Percentiles rank a stretch among this genome's conserved stretches.
phyloP scores from a whole-genome alignment of 2,888 invertebrate genomes.

The Zootermopsis nevadensis region DNA sequence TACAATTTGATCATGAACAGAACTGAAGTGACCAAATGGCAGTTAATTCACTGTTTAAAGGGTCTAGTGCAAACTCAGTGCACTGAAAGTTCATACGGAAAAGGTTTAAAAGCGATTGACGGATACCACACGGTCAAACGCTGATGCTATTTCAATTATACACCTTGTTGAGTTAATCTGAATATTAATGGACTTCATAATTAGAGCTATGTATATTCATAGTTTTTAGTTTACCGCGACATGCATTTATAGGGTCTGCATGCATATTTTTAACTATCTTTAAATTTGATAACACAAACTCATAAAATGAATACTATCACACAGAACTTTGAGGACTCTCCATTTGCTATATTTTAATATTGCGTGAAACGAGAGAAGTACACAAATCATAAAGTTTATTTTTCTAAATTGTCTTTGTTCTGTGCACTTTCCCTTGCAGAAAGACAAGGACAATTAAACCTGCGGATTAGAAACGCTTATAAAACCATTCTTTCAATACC shows the following conservation, averaged over 20 bases:
- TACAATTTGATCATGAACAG: not conserved
- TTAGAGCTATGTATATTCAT: conserved; percentile 37
- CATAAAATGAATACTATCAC: not conserved
- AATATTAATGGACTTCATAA: conserved; percentile 35
- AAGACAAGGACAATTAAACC: not conserved
- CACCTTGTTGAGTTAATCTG: conserved; percentile 39
- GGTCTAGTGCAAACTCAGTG: not conserved
- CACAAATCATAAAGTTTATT: too few relatives aligned
- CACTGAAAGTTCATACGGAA: conserved; percentile 9
- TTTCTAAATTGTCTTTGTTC: too few relatives aligned
- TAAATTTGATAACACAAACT: not conserved
- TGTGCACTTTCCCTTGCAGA: not conserved
- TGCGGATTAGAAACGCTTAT: not conserved
- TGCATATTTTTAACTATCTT: conserved; percentile 19
- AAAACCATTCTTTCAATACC: not conserved
- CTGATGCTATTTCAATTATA: conserved; percentile 33
- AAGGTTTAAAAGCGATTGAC: conserved; percentile 17
- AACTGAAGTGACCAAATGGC: too few relatives aligned
- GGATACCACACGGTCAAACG: not conserved
- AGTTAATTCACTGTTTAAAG: not conserved
- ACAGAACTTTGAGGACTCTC: not conserved
- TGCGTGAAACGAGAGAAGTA: too few relatives aligned
- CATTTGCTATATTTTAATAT: not conserved
- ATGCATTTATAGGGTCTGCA: not conserved
- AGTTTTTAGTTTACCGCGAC: not conserved